Base-by-base conservation (phyloP, 2,113 vertebrate genomes). In the Forbesichthys agassizii region DNA sequence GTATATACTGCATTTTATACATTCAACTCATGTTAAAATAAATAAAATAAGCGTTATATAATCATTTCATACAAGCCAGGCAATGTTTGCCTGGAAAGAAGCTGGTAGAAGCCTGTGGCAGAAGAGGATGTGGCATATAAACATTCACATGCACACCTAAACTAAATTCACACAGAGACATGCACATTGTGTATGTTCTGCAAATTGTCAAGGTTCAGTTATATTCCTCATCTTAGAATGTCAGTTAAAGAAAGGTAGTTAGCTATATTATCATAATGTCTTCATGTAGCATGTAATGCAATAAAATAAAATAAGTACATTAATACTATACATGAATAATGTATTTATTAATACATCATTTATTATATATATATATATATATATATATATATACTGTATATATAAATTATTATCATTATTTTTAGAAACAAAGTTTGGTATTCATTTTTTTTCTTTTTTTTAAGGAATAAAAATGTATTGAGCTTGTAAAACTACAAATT, bases 1-100 rank as follows among this genome's bases (percentile, higher is more conserved):
- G 82, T 84, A 85, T 84, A 88, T 83, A 82, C 71, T 16, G 49
- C 70, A 74, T 78, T 81, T 74, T 81, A 78, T 63, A 71, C 67
- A 58, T 54, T 77, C 78, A 74, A 73, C 75, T 81, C 79, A 74
- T 64, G 77, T 74, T 18, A 81, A 87, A 88, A 85, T 80, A 84
- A 71, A 27, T 3, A 3, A 27, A 27, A 27, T 27, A 27, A 2
- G 27, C 69, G 14, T 88, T 74, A 85, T 85, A 78, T 79, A 77
- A 85, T 83, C 79, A 48, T 64, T 82, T 78, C 72, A 82, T 73
- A 59, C 65, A 42, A 58, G 62, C 67, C 46, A 57, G 36, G 74
- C 62, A 63, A 74, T 5, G 64, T 20, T 66, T 62, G n/a, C 16
- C 69, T 60, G 27, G 74, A 75, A 85, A 79, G 56, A 81, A 65